A percentile compares a stretch with the other conserved stretches of the same genome.
Evolutionary conservation across 2,888 invertebrate species (phyloP).

Genomic region (Heliothis peltigera): DNA sequence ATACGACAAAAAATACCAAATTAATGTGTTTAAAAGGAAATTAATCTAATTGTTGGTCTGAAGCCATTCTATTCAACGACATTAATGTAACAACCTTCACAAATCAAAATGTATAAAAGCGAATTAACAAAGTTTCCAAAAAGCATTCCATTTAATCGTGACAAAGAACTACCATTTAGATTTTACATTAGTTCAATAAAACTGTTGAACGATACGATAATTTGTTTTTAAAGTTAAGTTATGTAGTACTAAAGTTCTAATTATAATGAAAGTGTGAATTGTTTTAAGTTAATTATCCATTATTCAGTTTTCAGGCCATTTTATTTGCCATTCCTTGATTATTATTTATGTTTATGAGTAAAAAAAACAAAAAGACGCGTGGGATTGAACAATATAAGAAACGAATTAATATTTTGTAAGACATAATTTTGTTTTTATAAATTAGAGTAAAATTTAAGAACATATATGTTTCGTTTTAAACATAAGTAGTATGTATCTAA

Average conservation of each 20-base stretch:
- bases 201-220: constrained; percentile 8
- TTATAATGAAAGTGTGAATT: neutral
- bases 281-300: neutral
- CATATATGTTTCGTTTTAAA: neutral
- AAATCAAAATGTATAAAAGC: neutral
- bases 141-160: constrained; percentile 7
- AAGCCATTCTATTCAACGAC: neutral
- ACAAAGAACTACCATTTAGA: constrained; percentile 24
- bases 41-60: too few relatives aligned
- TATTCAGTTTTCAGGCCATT: neutral
- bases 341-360: too few relatives aligned
- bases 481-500: too few relatives aligned
- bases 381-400: neutral
- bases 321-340: neutral
- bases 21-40: too few relatives aligned
- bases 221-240: constrained; percentile 1
- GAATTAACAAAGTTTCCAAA: constrained; percentile 29
- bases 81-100: neutral
- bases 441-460: neutral
- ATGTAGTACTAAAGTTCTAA: neutral
- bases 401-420: neutral
- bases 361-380: neutral
- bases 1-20: too few relatives aligned
- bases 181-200: constrained; percentile 9
- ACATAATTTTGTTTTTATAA: neutral